Conservation (phyloP, 2,888 invertebrate species). For the Eugnorisma glareosa region DNA sequence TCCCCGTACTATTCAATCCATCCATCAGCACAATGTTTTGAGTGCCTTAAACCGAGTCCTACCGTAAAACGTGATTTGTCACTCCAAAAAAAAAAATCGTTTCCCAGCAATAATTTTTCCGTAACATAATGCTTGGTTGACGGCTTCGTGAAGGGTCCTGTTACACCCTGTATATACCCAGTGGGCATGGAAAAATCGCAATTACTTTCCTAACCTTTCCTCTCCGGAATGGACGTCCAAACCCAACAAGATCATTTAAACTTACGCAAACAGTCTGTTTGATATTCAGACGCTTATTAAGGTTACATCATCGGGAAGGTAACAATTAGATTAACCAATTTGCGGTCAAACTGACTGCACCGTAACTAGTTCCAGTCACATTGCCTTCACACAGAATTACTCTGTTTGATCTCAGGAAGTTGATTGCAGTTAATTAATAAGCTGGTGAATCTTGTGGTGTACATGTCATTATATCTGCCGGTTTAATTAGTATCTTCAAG, state of each 20-base stretch:
- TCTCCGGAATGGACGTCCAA: neutral
- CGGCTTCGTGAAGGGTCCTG: too few species aligned
- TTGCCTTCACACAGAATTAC: constrained; percentile 12
- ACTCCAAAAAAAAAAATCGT: too few species aligned
- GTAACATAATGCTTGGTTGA: too few species aligned
- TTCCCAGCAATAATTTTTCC: too few species aligned
- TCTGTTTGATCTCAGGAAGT: constrained; percentile 3
- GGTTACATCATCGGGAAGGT: neutral
- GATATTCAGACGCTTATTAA: neutral
- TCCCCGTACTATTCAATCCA: too few species aligned
- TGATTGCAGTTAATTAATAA: constrained; percentile 17
- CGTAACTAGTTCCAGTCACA: neutral
- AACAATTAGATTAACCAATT: constrained; percentile 2
- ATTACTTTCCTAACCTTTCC: neutral
- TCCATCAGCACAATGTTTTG: too few species aligned
- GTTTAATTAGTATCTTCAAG: neutral
- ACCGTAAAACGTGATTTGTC: too few species aligned
- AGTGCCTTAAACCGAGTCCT: too few species aligned
- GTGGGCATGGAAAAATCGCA: neutral
- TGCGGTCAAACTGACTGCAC: neutral
- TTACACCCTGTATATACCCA: too few species aligned
- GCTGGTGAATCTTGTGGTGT: neutral
- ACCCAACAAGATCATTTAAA: neutral
- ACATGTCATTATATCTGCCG: neutral
- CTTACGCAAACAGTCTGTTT: neutral